phyloP scores from a whole-genome alignment of 2,888 invertebrate genomes.

The Portevinia maculata region DNA sequence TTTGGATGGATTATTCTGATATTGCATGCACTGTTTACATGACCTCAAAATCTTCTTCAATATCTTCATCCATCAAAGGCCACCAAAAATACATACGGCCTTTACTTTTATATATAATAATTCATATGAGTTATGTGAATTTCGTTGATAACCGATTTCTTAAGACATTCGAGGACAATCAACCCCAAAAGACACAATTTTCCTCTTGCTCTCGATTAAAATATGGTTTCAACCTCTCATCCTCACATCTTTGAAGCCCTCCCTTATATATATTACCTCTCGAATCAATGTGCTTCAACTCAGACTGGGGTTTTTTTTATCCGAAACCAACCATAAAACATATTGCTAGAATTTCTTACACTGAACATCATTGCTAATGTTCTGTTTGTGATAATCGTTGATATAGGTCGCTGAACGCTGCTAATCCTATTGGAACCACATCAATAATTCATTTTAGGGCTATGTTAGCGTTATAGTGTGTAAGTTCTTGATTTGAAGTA shows the following conservation, averaged over 20 bases:
- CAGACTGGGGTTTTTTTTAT: constrained; percentile 75
- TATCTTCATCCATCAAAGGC: no score
- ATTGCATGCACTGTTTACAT: constrained; percentile 38
- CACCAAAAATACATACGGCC: constrained; percentile 72
- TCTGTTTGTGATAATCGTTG: constrained; percentile 75
- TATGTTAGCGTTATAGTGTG: no score
- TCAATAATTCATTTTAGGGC: constrained; percentile 11
- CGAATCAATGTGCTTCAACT: constrained; percentile 63
- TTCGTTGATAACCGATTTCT: constrained; percentile 39
- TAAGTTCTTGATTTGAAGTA: constrained; percentile 6
- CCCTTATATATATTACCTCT: constrained; percentile 47
- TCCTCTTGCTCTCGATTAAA: constrained; percentile 16
- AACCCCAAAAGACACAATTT: constrained; percentile 26
- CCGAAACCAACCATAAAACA: constrained; percentile 79
- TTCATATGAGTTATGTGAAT: constrained; percentile 53
- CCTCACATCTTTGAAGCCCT: background rate
- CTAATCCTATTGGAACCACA: constrained; percentile 18
- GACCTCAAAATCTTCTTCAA: constrained; percentile 52
- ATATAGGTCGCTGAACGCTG: constrained; percentile 77
- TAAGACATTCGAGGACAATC: no score
- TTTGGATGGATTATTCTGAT: no score
- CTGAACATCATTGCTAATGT: constrained; percentile 78
- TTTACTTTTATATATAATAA: constrained; percentile 42
- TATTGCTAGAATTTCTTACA: constrained; percentile 80
- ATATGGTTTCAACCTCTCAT: constrained; percentile 14